Evolutionary conservation across 2,797 vertebrate species (phyloP), one percentile per base, ranked within the genome.

Genomic region (Artibeus lituratus): DNA sequence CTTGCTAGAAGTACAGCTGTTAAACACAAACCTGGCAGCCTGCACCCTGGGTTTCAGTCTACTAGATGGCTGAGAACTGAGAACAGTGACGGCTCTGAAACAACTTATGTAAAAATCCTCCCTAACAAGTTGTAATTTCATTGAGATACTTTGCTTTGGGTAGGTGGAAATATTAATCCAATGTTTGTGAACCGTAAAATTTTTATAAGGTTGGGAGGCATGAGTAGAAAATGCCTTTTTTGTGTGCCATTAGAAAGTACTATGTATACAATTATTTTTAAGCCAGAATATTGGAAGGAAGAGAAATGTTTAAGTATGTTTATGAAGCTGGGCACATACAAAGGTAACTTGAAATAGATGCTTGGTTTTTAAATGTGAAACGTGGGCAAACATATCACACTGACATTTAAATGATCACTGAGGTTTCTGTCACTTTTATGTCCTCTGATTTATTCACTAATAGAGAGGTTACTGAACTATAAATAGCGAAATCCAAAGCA

Each of bases 221-320:
- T 47, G 7, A 39, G 26, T 47, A 93, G 53, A 53, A 93, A 80
- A 59, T 84, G 15, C 67, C 53, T 91, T 94, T 73, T 77, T 81
- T 92, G n/a, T 95, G n/a, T 94, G 37, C 37, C 94, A 37, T 91
- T 90, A 84, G 89, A 76, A 91, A 92, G n/a, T 92, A 87, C 15
- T 74, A 2, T 15, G 9, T 90, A 18, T 47, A 72, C 35, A 83
- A 35, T 53, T 88, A 78, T 83, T 80, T 87, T 80, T 26, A 92
- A 94, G 35, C 22, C 29, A 88, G 87, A 77, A 92, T 92, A 35
- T 53, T 80, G 10, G 12, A 92, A 90, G 47, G 9, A 70, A 93
- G n/a, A n/a, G 22, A 94, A 24, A 92, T 29, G 65, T 51, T 73
- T 69, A 89, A 84, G 39, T 87, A 84, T 89, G 91, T 92, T 95